Percentiles rank a stretch among this genome's conserved stretches.
phyloP scores from a whole-genome alignment of 2,797 vertebrate species.

The Chaenodraco wilsoni region DNA sequence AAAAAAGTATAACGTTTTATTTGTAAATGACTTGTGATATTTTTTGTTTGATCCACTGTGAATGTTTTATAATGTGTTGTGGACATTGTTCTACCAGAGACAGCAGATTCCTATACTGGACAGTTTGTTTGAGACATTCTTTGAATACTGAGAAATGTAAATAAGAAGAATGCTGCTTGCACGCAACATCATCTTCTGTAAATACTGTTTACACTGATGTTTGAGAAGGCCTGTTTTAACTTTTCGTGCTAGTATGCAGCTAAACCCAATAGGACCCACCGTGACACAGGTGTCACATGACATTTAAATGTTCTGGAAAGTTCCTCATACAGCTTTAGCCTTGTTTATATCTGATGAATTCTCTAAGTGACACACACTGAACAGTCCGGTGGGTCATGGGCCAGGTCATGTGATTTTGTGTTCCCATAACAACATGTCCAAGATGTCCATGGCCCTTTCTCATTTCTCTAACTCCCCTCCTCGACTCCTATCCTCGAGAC shows the following conservation, averaged over 20 bases:
- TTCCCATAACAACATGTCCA: no score
- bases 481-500: no score
- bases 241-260: background rate
- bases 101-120: background rate
- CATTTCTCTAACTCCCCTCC: no score
- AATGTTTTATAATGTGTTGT: background rate
- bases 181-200: background rate
- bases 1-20: background rate
- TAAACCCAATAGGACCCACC: background rate
- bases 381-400: no score
- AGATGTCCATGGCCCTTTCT: no score
- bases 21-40: background rate
- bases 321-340: no score
- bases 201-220: background rate
- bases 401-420: no score
- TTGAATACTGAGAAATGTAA: constrained; percentile 12
- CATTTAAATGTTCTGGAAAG: no score
- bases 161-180: background rate
- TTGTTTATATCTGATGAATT: no score
- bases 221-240: constrained; percentile 10
- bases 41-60: constrained; percentile 6
- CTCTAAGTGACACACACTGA: no score
- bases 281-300: no score
- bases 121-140: background rate
- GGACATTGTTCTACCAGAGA: background rate